phyloP scores from a whole-genome alignment of 2,888 invertebrate species.

The Pyrocoelia pectoralis region DNA sequence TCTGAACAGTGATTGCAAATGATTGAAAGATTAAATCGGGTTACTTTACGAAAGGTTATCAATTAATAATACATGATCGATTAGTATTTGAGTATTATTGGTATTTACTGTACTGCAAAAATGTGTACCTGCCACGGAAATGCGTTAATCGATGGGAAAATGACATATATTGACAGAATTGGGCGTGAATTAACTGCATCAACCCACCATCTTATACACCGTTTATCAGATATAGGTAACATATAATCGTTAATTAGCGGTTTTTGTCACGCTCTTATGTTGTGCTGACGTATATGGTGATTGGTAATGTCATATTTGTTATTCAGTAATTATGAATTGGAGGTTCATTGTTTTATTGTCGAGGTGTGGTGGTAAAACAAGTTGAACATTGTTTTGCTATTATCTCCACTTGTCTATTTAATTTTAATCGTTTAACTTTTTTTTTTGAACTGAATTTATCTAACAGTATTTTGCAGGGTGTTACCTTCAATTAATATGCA shows the following conservation, averaged over 20 bases:
- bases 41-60: neutral
- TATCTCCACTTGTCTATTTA: slow-evolving; percentile 24
- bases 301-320: slow-evolving; percentile 32
- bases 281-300: slow-evolving; percentile 26
- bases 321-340: slow-evolving; percentile 29
- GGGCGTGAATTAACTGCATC: slow-evolving; percentile 31
- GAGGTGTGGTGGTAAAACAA: slow-evolving; percentile 30
- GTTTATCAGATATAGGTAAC: slow-evolving; percentile 31
- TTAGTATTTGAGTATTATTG: neutral
- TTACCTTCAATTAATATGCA: neutral
- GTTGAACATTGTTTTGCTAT: slow-evolving; percentile 34
- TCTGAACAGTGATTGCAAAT: slow-evolving; percentile 40
- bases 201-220: slow-evolving; percentile 25
- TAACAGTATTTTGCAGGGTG: neutral
- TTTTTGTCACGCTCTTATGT: slow-evolving; percentile 31
- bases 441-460: slow-evolving; percentile 17
- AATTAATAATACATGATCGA: too few species aligned
- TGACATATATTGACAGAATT: slow-evolving; percentile 32
- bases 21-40: slow-evolving; percentile 31
- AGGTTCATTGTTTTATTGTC: slow-evolving; percentile 31
- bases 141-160: slow-evolving; percentile 23
- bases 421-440: slow-evolving; percentile 28
- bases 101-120: slow-evolving; percentile 11
- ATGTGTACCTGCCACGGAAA: slow-evolving; percentile 29
- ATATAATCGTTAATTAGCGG: slow-evolving; percentile 31